Percentiles rank a stretch among this genome's conserved stretches.
phyloP scores from a whole-genome alignment of 2,888 invertebrate species.

The Herminia tarsipennalis region DNA sequence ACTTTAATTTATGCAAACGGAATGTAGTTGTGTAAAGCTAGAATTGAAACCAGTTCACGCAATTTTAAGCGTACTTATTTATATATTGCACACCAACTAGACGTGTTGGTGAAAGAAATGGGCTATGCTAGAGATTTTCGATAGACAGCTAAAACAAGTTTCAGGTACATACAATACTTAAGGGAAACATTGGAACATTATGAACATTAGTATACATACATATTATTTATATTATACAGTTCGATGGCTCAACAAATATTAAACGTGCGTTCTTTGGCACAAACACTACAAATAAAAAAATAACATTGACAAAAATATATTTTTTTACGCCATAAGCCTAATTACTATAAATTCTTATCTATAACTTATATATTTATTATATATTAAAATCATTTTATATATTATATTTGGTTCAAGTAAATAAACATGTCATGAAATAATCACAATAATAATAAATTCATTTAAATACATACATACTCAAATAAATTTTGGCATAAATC shows the following conservation, averaged over 20 bases:
- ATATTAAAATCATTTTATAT: too few relatives aligned
- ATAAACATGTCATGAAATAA: too few relatives aligned
- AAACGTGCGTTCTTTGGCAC: conserved; percentile 56
- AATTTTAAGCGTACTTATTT: too few relatives aligned
- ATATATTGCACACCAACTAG: too few relatives aligned
- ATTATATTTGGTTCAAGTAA: too few relatives aligned
- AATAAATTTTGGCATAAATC: too few relatives aligned
- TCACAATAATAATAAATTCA: too few relatives aligned
- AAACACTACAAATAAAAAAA: conserved; percentile 37
- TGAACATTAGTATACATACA: neutral
- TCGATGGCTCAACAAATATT: conserved; percentile 24
- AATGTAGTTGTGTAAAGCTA: too few relatives aligned
- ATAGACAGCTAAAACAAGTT: conserved; percentile 14
- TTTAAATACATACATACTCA: too few relatives aligned
- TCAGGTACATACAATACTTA: conserved; percentile 41
- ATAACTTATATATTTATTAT: too few relatives aligned
- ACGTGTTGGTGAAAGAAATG: neutral
- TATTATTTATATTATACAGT: conserved; percentile 19
- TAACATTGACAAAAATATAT: conserved; percentile 41
- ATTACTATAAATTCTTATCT: neutral
- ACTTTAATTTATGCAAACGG: too few relatives aligned
- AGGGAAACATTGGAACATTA: conserved; percentile 12
- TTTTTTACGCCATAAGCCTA: conserved; percentile 29
- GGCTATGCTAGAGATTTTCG: neutral
- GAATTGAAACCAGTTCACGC: too few relatives aligned